Evolutionary conservation across 2,888 invertebrate genomes (phyloP).

Genomic region (Caenorhabditis uteleia): DNA sequence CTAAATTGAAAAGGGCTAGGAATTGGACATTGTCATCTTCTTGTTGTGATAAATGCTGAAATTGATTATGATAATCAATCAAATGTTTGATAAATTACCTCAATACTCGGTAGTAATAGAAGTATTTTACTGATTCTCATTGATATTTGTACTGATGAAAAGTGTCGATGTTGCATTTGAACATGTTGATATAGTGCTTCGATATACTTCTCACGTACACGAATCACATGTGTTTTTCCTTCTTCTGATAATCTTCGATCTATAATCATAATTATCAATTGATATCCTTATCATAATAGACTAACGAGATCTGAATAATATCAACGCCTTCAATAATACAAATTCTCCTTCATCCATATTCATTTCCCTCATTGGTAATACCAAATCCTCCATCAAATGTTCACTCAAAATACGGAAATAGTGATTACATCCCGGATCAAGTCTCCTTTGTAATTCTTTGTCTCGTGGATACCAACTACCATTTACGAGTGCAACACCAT

Average conservation of each 20-base stretch:
- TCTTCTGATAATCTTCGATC: slow-evolving; percentile 54
- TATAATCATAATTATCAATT: slow-evolving; percentile 15
- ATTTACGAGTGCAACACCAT: slow-evolving; percentile 60
- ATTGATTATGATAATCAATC: background rate
- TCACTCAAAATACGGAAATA: slow-evolving; percentile 55
- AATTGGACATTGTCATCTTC: slow-evolving; percentile 63
- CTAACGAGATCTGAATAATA: slow-evolving; percentile 56
- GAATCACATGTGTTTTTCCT: slow-evolving; percentile 49
- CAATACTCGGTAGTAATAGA: slow-evolving; percentile 52
- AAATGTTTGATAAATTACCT: slow-evolving; percentile 39
- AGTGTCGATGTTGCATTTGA: slow-evolving; percentile 48
- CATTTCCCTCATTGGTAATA: slow-evolving; percentile 60
- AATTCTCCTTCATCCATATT: slow-evolving; percentile 61
- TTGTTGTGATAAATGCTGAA: slow-evolving; percentile 60
- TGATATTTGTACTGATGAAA: slow-evolving; percentile 42
- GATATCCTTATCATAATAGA: background rate
- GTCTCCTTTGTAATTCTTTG: slow-evolving; percentile 50
- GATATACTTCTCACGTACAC: slow-evolving; percentile 53
- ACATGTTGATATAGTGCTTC: slow-evolving; percentile 59
- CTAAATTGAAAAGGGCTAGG: slow-evolving; percentile 59
- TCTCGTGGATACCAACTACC: slow-evolving; percentile 58
- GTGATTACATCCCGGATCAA: slow-evolving; percentile 60
- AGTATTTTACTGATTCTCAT: slow-evolving; percentile 52
- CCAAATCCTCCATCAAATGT: slow-evolving; percentile 58
- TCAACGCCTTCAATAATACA: slow-evolving; percentile 55